phyloP scores from a whole-genome alignment of 2,888 invertebrate genomes.

The Caenorhabditis sp. region DNA sequence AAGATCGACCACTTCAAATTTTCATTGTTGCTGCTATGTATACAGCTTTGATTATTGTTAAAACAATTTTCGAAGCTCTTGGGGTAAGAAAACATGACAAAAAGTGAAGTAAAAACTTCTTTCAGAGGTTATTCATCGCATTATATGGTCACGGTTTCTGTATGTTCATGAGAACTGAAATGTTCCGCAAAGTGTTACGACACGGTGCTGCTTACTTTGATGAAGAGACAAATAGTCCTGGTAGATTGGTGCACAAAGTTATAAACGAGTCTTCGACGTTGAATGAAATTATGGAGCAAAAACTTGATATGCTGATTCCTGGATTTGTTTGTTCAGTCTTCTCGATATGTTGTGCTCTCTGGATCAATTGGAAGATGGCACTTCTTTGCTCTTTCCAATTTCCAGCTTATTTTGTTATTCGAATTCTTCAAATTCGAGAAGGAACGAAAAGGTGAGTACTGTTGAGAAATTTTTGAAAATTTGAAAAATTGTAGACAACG shows the following conservation, averaged over 20 bases:
- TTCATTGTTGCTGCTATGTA: conserved; percentile 65
- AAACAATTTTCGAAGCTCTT: conserved; percentile 68
- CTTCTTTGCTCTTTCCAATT: conserved; percentile 68
- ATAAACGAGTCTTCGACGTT: conserved; percentile 65
- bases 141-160: conserved; percentile 67
- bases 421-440: conserved; percentile 58
- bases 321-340: conserved; percentile 64
- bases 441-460: conserved; percentile 44
- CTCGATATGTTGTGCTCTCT: conserved; percentile 59
- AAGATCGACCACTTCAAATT: conserved; percentile 51
- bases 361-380: conserved; percentile 68
- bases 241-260: conserved; percentile 60
- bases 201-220: conserved; percentile 69
- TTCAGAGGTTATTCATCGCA: conserved; percentile 62
- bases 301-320: conserved; percentile 65
- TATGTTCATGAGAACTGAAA: conserved; percentile 58
- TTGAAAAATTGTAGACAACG: conserved; percentile 58
- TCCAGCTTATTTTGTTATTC: conserved; percentile 65
- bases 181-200: conserved; percentile 64
- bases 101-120: not conserved
- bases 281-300: conserved; percentile 66
- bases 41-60: conserved; percentile 65
- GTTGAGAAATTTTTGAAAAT: not conserved
- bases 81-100: conserved; percentile 47
- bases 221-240: conserved; percentile 64